phyloP scores from a whole-genome alignment of 1,140 invertebrate genomes.

The Caenorhabditis tropicalis region DNA sequence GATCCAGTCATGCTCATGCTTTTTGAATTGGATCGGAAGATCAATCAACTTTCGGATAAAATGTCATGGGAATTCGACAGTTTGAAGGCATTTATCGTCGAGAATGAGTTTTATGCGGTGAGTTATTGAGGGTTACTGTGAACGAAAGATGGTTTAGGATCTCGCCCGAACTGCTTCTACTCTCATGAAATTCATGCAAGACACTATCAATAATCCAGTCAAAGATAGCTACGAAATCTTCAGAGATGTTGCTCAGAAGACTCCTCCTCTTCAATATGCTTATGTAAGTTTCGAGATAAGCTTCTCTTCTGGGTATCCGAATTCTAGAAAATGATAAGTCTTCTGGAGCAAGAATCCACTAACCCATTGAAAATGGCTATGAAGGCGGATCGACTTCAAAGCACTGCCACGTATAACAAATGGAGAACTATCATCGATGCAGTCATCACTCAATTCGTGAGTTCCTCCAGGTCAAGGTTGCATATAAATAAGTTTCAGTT shows the following conservation, averaged over 20 bases:
- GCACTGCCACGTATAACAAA: background rate
- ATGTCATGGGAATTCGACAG: constrained; percentile 8
- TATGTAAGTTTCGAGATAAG: background rate
- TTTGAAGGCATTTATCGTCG: background rate
- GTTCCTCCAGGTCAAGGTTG: too few species aligned
- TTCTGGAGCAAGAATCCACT: constrained; percentile 1
- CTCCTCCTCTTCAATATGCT: background rate
- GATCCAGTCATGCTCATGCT: constrained; percentile 10
- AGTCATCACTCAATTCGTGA: constrained; percentile 5
- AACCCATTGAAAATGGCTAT: constrained; percentile 11
- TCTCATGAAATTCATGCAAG: constrained; percentile 2
- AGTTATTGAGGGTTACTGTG: background rate
- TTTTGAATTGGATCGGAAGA: background rate
- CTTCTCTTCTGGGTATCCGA: too few species aligned
- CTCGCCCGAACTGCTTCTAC: background rate
- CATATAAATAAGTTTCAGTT: background rate
- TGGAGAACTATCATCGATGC: constrained; percentile 11
- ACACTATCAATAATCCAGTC: background rate
- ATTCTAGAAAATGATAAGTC: constrained; percentile 27
- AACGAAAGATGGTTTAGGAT: background rate
- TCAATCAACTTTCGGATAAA: constrained; percentile 5
- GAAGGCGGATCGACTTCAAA: background rate
- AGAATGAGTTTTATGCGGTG: background rate
- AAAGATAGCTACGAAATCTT: background rate
- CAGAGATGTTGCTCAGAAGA: background rate